These are phyloP conservation scores for Exocentrus adspersus DNA, from an alignment of 2,888 invertebrate species.

Conservation along the genomic window DNA sequence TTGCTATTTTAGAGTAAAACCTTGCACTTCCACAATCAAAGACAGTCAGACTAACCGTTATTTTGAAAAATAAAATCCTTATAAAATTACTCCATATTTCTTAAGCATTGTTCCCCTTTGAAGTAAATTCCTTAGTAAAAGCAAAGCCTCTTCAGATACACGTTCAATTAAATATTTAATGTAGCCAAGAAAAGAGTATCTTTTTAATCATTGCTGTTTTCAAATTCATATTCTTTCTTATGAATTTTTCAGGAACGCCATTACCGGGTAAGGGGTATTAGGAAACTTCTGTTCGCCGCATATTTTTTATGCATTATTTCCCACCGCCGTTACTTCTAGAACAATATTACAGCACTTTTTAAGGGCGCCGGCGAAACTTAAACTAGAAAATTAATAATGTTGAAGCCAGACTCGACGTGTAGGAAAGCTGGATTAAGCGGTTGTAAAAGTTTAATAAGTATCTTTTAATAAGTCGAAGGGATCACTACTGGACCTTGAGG, in stretches of 20 bases:
- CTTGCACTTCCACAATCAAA: no score
- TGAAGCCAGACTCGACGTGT: neutral
- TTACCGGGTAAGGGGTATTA: neutral
- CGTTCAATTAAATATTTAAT: conserved; percentile 7
- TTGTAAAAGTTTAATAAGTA: neutral
- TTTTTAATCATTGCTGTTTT: conserved; percentile 11
- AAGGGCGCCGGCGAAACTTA: neutral
- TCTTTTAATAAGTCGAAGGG: neutral
- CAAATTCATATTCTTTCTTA: conserved; percentile 12
- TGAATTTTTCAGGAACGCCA: conserved; percentile 12
- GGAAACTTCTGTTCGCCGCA: conserved; percentile 5
- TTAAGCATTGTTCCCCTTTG: neutral
- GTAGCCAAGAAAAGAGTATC: neutral
- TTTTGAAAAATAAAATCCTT: no score
- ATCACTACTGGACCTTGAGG: neutral
- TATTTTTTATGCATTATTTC: conserved; percentile 16
- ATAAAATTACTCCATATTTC: neutral
- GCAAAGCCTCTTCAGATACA: neutral
- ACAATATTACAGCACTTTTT: conserved; percentile 2
- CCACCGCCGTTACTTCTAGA: neutral
- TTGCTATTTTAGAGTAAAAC: no score
- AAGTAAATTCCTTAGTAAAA: neutral
- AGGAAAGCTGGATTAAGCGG: neutral
- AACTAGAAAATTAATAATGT: conserved; percentile 1
- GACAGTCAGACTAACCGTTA: no score